phyloP scores from a whole-genome alignment of 2,113 vertebrate species.

The Vireo altiloquus region DNA sequence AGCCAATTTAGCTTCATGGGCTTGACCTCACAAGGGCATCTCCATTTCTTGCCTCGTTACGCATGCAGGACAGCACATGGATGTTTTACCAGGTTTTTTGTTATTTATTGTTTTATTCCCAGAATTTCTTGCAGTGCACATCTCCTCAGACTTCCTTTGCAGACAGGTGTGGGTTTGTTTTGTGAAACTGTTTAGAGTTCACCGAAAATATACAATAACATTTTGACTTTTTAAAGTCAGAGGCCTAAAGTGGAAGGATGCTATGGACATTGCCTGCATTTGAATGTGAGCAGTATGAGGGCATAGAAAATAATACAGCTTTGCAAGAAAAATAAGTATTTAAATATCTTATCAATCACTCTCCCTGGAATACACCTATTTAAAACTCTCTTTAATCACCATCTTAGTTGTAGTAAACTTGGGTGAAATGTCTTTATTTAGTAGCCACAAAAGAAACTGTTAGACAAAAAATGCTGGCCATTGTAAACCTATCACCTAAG shows the following conservation, averaged over 20 bases:
- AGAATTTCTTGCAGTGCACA: background rate
- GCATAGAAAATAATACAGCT: background rate
- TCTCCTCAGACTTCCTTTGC: background rate
- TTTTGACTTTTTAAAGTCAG: background rate
- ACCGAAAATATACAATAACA: background rate
- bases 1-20: fast-evolving
- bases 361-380: background rate
- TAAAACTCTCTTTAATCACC: constrained; percentile 14
- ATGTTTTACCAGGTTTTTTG: background rate
- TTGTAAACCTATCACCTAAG: constrained; percentile 67
- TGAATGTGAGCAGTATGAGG: background rate
- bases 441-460: constrained; percentile 69
- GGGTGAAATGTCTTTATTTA: constrained; percentile 73
- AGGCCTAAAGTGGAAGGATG: background rate
- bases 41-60: background rate
- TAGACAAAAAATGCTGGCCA: constrained; percentile 60
- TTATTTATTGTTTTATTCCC: background rate
- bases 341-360: background rate
- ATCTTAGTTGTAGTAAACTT: constrained; percentile 76
- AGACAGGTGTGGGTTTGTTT: background rate
- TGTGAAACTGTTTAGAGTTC: background rate
- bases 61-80: background rate
- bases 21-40: background rate
- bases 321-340: background rate
- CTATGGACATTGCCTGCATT: background rate